Evolutionary conservation across 2,888 invertebrate species (phyloP).

Genomic region (Eilema sororculum): DNA sequence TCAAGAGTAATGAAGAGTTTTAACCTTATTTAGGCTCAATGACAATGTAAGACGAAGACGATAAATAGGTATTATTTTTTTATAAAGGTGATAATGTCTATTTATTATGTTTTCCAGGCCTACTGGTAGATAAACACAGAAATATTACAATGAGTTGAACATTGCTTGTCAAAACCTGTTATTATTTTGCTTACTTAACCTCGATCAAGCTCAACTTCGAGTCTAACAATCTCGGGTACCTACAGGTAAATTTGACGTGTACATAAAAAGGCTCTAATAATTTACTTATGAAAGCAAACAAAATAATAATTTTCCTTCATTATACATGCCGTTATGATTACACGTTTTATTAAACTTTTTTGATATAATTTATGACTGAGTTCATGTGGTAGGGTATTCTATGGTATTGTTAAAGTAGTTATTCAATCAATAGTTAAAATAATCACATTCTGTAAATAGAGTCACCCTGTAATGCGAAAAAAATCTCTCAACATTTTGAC

Average conservation of each 20-base stretch:
- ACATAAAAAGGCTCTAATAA: background rate
- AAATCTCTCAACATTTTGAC: background rate
- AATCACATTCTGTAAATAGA: too few species aligned
- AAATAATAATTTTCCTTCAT: conserved; percentile 33
- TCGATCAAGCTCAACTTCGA: background rate
- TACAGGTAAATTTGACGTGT: background rate
- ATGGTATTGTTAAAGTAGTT: background rate
- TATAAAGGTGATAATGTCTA: background rate
- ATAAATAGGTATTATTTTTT: too few species aligned
- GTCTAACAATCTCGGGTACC: background rate
- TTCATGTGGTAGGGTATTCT: background rate
- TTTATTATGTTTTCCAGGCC: too few species aligned
- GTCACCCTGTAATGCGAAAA: too few species aligned
- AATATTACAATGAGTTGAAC: too few species aligned
- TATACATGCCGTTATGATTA: conserved; percentile 33
- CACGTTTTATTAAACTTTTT: conserved; percentile 37
- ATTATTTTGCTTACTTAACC: background rate
- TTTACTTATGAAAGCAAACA: conserved; percentile 9
- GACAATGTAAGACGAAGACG: too few species aligned
- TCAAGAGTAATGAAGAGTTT: too few species aligned
- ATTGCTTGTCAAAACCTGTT: background rate
- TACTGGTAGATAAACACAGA: too few species aligned
- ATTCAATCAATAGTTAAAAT: background rate
- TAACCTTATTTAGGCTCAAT: too few species aligned
- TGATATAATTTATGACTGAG: conserved; percentile 34